Base-by-base conservation (phyloP, 2,888 invertebrate species). In the Ecliptopera silaceata region DNA sequence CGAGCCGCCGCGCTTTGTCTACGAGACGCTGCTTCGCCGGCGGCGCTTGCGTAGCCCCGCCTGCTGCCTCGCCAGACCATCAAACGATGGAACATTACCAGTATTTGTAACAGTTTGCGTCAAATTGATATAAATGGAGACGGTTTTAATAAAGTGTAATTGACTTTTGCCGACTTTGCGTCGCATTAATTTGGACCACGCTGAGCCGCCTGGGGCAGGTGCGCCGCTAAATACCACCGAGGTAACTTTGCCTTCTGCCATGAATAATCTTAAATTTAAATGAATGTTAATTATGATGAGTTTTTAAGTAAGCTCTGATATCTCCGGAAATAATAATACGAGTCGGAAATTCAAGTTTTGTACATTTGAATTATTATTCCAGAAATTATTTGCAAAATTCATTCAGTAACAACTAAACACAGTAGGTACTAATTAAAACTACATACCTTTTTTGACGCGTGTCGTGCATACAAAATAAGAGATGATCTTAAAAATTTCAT, bases 121-220 rank as follows among this genome's bases (percentile, higher is more conserved):
- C 90, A 91, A 91, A 91, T 91, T 91, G 90, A 91, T 90, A 91
- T 91, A 90, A 91, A 90, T 91, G 89, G 88, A 89, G 90, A 89
- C 84, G 89, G 88, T 89, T 91, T 91, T 91, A 91, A 91, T 91
- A 90, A 90, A 90, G 88, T 90, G 88, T 91, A 91, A 91, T 91
- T 90, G 90, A 91, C 90, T 91, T 90, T 89, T 89, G 89, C 86
- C 86, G 87, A 91, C 86, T 90, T 89, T 86, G 86, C 87, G 86
- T 86, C 86, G 86, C 88, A 88, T 88, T 89, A 89, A 89, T 90
- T 89, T 89, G 81, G 86, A 86, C 88, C 88, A 88, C 86, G 88
- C 85, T 84, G 83, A 89, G 87, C 84, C 82, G 88, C 88, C 84
- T 79, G 82, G 75, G 88, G 89, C 89, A 90, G 90, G 88, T 90